A percentile compares a stretch with the other conserved stretches of the same genome.
phyloP scores from a whole-genome alignment of 2,113 vertebrate genomes.

The Pontoporia blainvillei region DNA sequence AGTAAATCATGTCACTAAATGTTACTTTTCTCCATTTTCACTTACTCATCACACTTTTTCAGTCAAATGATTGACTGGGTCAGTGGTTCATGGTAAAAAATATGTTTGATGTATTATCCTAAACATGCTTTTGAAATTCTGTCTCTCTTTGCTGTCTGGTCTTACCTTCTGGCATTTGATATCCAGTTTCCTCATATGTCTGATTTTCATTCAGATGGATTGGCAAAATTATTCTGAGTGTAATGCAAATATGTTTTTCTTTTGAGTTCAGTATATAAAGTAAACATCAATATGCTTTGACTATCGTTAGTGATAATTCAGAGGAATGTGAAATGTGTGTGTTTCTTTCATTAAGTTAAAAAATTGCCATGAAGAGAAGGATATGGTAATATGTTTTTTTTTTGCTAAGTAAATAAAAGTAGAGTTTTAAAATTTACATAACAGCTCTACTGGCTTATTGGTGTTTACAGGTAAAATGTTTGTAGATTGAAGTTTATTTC shows the following conservation, averaged over 20 bases:
- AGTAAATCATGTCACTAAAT: constrained; percentile 57
- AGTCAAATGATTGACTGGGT: constrained; percentile 75
- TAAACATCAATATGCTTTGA: constrained; percentile 62
- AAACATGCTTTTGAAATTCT: constrained; percentile 76
- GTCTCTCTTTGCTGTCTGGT: constrained; percentile 77
- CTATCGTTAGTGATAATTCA: constrained; percentile 57
- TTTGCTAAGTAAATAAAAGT: constrained; percentile 60
- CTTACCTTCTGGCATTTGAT: constrained; percentile 73
- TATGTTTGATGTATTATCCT: constrained; percentile 76
- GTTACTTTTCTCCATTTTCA: constrained; percentile 63
- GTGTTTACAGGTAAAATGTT: constrained; percentile 55
- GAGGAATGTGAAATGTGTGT: constrained; percentile 68
- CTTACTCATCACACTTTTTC: constrained; percentile 68
- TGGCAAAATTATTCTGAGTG: constrained; percentile 64
- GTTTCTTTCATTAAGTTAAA: constrained; percentile 65
- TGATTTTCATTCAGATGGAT: constrained; percentile 72
- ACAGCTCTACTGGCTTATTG: constrained; percentile 32
- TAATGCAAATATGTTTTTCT: constrained; percentile 71
- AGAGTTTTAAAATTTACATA: constrained; percentile 57
- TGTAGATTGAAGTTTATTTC: constrained; percentile 66
- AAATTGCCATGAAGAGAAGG: constrained; percentile 58
- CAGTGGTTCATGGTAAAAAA: constrained; percentile 73
- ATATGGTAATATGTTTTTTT: constrained; percentile 63
- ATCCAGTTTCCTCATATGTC: constrained; percentile 77
- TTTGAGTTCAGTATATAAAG: constrained; percentile 54